Conservation (phyloP, 2,113 vertebrate genomes). For the Centropristis striata region DNA sequence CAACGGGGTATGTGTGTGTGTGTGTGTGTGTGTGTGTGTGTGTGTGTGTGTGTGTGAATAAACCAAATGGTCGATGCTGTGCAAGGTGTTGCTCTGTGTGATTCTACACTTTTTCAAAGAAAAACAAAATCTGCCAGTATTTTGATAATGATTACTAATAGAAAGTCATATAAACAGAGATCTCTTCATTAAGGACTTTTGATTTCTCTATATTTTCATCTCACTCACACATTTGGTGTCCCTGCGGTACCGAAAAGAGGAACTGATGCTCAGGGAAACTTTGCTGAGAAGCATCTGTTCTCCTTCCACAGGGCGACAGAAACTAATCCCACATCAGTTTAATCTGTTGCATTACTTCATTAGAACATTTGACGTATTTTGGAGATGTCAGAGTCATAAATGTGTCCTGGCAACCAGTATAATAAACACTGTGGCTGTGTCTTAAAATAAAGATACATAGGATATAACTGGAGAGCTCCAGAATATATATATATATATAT, state of each 20-base stretch:
- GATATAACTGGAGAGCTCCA: background rate
- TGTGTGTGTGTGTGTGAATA: conserved; percentile 51
- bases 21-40: conserved; percentile 44
- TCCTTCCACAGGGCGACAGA: background rate
- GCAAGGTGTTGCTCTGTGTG: conserved; percentile 50
- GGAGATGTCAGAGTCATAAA: background rate
- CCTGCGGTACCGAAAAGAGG: background rate
- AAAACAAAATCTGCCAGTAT: conserved; percentile 27
- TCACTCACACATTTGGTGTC: no score
- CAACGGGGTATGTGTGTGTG: conserved; percentile 38
- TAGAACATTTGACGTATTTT: background rate
- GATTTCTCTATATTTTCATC: conserved; percentile 12
- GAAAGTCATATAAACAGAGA: conserved; percentile 2
- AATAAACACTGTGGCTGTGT: background rate
- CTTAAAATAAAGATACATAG: background rate
- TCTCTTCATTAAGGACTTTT: background rate
- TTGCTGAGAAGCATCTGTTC: background rate
- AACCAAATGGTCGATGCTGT: conserved; percentile 47
- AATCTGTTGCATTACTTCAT: background rate
- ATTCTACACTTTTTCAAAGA: conserved; percentile 32
- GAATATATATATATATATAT: no score
- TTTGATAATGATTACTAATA: conserved; percentile 36
- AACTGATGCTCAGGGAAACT: background rate
- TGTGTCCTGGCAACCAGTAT: background rate
- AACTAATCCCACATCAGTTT: background rate